These are phyloP conservation scores for Polymixis lichenea DNA, from an alignment of 2,888 invertebrate genomes.

Conservation along the genomic window DNA sequence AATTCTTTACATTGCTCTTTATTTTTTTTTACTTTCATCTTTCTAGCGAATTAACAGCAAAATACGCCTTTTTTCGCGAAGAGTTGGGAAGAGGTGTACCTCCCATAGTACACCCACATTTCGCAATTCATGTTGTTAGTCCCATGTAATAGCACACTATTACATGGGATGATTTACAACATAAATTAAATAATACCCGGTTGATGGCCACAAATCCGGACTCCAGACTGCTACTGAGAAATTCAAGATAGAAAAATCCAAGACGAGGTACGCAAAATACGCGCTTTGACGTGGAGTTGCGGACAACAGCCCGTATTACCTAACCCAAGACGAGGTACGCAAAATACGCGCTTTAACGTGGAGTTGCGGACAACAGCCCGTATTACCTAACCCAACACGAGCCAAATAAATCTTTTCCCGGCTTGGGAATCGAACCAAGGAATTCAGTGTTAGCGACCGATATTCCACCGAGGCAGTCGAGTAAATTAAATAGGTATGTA, in stretches of 20 bases:
- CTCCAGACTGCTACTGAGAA: not conserved
- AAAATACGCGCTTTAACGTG: too few relatives aligned
- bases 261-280: too few relatives aligned
- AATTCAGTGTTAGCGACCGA: not conserved
- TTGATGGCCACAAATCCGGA: not conserved
- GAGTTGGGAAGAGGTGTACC: too few relatives aligned
- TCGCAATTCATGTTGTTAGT: not conserved
- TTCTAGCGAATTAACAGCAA: not conserved
- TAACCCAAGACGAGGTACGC: too few relatives aligned
- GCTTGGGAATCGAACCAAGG: not conserved
- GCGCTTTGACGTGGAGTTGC: too few relatives aligned
- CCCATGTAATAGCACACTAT: too few relatives aligned
- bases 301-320: too few relatives aligned
- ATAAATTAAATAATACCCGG: not conserved
- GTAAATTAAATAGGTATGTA: slow-evolving; percentile 43
- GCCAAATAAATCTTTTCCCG: not conserved
- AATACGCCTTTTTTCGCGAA: not conserved
- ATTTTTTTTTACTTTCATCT: too few relatives aligned
- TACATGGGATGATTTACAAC: too few relatives aligned
- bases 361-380: too few relatives aligned
- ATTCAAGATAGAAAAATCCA: not conserved
- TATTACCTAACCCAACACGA: too few relatives aligned
- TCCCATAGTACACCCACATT: not conserved
- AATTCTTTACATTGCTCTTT: too few relatives aligned
- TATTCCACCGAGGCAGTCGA: not conserved